Evolutionary conservation across 1,140 invertebrate species (phyloP), one percentile per base, ranked within the genome.

Genomic region (Tenebrio molitor): DNA sequence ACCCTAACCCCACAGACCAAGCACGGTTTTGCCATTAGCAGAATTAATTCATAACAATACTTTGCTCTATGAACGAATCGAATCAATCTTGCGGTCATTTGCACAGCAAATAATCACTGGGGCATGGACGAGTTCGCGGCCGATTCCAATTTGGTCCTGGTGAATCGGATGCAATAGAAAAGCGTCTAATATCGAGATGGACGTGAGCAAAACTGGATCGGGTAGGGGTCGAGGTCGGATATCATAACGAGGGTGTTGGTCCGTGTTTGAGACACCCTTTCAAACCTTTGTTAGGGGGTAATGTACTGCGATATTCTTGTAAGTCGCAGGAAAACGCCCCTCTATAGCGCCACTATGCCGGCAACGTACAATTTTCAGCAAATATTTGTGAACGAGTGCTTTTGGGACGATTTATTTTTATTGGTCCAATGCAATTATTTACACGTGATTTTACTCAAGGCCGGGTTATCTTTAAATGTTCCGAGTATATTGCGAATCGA

Each of bases 221-320:
- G 46, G 21, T 17, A 8, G n/a, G 12, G 21, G 46, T 50, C 12
- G 46, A 50, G 21, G 46, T 50, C 12, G 46, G 36, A 39, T 39
- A 39, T 39, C 21, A 58, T 65, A 65, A 65, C 15, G 15, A 39
- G 62, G 62, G 62, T 65, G 39, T 65, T 41, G 33, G 33, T 39
- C 62, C 39, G 39, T 65, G 33, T 42, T 39, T 65, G 25, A 39
- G 34, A 17, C 62, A 14, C 62, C 17, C 34, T 42, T 21, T 50
- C 46, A 19, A 50, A 25, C 46, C 46, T 50, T 65, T 65, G 62
- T 65, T 65, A 16, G 8, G 39, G 14, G 33, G 62, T 65, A 65
- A 65, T 65, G 62, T 65, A 65, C 33, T 65, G 62, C 62, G 62
- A 65, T 65, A 65, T 65, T 17, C 62, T 65, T 65, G 62, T 65